Evolutionary conservation across 1,140 invertebrate genomes (phyloP), one percentile per base, ranked within the genome.

Genomic region (Calephelis nemesis): DNA sequence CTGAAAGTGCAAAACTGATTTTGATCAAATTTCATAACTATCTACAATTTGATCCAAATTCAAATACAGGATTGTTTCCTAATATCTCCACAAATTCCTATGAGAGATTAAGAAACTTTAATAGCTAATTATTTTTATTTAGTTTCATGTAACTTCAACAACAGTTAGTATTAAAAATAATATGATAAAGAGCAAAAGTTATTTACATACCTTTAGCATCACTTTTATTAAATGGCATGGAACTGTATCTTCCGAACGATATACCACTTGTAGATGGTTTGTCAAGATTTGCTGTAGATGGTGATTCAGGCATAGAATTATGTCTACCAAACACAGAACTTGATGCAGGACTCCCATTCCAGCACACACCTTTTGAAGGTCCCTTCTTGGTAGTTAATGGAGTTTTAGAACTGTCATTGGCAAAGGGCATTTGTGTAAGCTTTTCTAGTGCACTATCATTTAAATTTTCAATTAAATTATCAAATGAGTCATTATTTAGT

Each of bases 401-500:
- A 65, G 52, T 76, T 79, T 69, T 74, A 42, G 69, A 73, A 74
- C 39, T 39, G 62, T 70, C 72, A 69, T 69, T 68, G 48, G 75
- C 79, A 19, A 72, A 15, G 12, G 88, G 86, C 49, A 84, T 79
- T 74, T 92, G 90, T 47, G 91, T 83, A 42, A 92, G 67, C 49
- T 72, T 74, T 45, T 92, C 91, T 60, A 92, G 82, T 47, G 84
- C 83, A 83, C 87, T 90, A 49, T 92, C 92, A 84, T 92, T 90
- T 65, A 92, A 85, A 78, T 85, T 85, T 5, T 76, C 85, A 60
- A 92, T 76, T 68, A 92, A 77, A 74, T 70, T 89, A 71, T 92
- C 92, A 81, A 92, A 92, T n/a, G 92, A 92, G 74, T 92, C 92
- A 85, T 92, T 90, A 62, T 83, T 81, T 9, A 85, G 47, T 47